Percentiles rank a stretch among this genome's conserved stretches.
Conservation (phyloP, 1,140 invertebrate species). For the Coelopa frigida region DNA sequence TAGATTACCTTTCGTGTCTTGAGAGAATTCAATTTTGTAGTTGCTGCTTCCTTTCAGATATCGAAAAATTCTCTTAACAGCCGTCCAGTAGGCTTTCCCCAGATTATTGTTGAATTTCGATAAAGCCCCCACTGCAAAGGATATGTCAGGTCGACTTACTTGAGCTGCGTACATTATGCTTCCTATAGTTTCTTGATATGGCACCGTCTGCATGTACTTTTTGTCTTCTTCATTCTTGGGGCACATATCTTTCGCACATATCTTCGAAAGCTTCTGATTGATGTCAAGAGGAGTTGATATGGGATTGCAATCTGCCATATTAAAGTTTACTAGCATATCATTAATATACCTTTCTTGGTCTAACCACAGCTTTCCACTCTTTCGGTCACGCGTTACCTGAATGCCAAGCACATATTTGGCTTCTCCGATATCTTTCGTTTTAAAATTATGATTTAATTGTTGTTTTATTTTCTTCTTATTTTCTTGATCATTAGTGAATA, state of each 20-base stretch:
- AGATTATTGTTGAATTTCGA: constrained; percentile 3
- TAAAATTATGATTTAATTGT: too few relatives aligned
- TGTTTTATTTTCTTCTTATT: too few relatives aligned
- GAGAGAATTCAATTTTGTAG: not conserved
- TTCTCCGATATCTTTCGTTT: too few relatives aligned
- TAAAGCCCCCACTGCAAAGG: not conserved
- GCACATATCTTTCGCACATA: too few relatives aligned
- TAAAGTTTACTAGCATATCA: constrained; percentile 16
- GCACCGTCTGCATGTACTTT: constrained; percentile 14
- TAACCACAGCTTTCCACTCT: not conserved
- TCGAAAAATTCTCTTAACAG: constrained; percentile 2
- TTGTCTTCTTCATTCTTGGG: constrained; percentile 7
- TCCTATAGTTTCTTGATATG: constrained; percentile 31
- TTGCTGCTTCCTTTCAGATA: constrained; percentile 13
- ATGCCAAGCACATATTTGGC: too few relatives aligned
- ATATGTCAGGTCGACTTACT: constrained; percentile 19
- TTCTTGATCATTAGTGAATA: too few relatives aligned
- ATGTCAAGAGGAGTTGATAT: constrained; percentile 14
- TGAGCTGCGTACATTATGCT: constrained; percentile 24
- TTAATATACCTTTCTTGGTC: constrained; percentile 14
- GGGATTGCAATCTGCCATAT: constrained; percentile 20
- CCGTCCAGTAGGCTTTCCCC: constrained; percentile 4
- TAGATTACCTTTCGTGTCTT: not conserved
- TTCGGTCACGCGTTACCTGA: too few relatives aligned
- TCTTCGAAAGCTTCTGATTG: too few relatives aligned